Percentiles rank a stretch among this genome's conserved stretches.
phyloP scores from a whole-genome alignment of 2,113 vertebrate species.

The Machaerirhynchus nigripectus region DNA sequence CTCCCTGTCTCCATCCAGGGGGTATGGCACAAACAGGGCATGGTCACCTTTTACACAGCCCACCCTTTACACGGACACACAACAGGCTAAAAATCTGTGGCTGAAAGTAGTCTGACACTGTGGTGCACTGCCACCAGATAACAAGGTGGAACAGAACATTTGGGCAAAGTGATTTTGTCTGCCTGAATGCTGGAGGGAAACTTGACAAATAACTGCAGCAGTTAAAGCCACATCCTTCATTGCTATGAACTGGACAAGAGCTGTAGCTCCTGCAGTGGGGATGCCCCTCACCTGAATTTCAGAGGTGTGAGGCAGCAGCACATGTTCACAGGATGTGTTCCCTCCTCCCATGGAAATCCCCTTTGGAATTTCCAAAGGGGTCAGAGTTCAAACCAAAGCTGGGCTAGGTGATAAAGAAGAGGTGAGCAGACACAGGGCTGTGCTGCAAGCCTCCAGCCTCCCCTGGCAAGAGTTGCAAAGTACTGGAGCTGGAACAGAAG shows the following conservation, averaged over 20 bases:
- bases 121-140: neutral
- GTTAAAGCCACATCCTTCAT: neutral
- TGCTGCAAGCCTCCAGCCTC: neutral
- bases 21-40: neutral
- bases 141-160: too few relatives aligned
- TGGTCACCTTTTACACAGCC: rapidly evolving
- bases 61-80: neutral
- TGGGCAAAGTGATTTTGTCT: neutral
- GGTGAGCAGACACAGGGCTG: neutral
- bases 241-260: neutral
- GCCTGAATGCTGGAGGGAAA: neutral
- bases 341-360: neutral
- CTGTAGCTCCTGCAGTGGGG: neutral
- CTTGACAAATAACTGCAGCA: neutral
- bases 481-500: neutral
- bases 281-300: rapidly evolving
- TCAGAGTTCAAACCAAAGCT: neutral
- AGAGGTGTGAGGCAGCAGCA: neutral
- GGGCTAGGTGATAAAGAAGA: neutral
- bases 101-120: neutral
- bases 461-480: rapidly evolving
- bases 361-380: neutral
- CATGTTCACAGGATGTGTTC: rapidly evolving
- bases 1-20: neutral
- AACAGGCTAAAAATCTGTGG: neutral